Conservation (phyloP, 2,888 invertebrate species). For the Eumacrocentrus americanus region DNA sequence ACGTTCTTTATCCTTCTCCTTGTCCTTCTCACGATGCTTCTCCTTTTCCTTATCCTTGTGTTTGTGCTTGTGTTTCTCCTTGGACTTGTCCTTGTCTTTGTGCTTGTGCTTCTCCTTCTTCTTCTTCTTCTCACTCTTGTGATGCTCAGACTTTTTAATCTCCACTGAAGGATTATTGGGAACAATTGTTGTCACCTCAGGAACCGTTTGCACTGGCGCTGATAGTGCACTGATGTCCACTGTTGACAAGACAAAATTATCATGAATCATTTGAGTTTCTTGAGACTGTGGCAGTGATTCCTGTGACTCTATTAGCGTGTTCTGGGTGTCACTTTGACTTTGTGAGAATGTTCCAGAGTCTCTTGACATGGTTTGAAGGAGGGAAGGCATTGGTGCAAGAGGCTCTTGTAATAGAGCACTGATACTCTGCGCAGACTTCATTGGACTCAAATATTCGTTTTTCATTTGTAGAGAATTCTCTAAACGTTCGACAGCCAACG, state of each 20-base stretch:
- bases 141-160: conserved; percentile 46
- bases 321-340: background rate
- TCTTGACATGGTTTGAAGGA: conserved; percentile 39
- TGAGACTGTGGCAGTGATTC: conserved; percentile 29
- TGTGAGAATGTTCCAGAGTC: conserved; percentile 11
- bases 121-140: conserved; percentile 72
- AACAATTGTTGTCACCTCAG: conserved; percentile 35
- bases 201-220: conserved; percentile 37
- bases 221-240: conserved; percentile 51
- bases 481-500: conserved; percentile 1
- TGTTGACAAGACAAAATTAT: conserved; percentile 43
- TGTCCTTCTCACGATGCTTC: conserved; percentile 77
- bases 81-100: conserved; percentile 74
- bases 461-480: conserved; percentile 29
- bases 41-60: conserved; percentile 45
- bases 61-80: conserved; percentile 51
- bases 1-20: conserved; percentile 66
- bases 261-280: conserved; percentile 12
- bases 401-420: conserved; percentile 56
- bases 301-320: conserved; percentile 22
- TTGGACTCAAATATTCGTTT: conserved; percentile 48
- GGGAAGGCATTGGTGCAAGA: conserved; percentile 52
- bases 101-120: conserved; percentile 83
- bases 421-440: conserved; percentile 55
- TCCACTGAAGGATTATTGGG: conserved; percentile 15